Evolutionary conservation across 2,113 vertebrate genomes (phyloP), one percentile per base, ranked within the genome.

Genomic region (Chlamydotis undulata): DNA sequence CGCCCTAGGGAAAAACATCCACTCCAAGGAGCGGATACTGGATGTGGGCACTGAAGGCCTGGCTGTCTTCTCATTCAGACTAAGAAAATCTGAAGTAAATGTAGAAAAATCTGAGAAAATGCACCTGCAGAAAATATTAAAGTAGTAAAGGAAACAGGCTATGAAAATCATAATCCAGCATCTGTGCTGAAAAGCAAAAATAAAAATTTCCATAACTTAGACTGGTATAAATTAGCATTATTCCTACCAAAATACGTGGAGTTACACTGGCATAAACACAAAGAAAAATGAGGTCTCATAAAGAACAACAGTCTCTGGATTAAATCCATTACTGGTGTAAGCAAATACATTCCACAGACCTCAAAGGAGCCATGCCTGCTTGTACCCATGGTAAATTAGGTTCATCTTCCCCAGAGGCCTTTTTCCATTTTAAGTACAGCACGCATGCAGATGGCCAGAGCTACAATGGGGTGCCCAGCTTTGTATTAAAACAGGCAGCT

Each of bases 401-500:
- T 90, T 83, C 71, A 31, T 84, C 96, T 93, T 73, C 63, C 96
- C 93, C 8, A 7, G 85, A 93, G 94, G 93, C 77, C 33, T 96
- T 96, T 97, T 96, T 93, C 93, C 90, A 81, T 96, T 96, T 88
- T 74, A 95, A 94, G 73, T 84, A 70, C 23, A 91, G 29, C 4
- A 6, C n/a, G 65, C 59, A 93, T 10, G 33, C 93, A 96, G 94
- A 93, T 80, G 93, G 90, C 47, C 64, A 80, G 70, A 82, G 77
- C 73, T 64, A 29, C 75, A 87, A 17, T 10, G 71, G 60, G 67
- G 41, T 90, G 83, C 82, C 83, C 80, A 80, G 91, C 82, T 86
- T 76, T 81, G 73, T 90, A 39, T 68, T 76, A 64, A 53, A 74
- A 64, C 61, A 50, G 43, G 52, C 80, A 78, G 79, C 60, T 75